Evolutionary conservation across 1,140 invertebrate genomes (phyloP), one percentile per base, ranked within the genome.

Genomic region (Augochlora pura): DNA sequence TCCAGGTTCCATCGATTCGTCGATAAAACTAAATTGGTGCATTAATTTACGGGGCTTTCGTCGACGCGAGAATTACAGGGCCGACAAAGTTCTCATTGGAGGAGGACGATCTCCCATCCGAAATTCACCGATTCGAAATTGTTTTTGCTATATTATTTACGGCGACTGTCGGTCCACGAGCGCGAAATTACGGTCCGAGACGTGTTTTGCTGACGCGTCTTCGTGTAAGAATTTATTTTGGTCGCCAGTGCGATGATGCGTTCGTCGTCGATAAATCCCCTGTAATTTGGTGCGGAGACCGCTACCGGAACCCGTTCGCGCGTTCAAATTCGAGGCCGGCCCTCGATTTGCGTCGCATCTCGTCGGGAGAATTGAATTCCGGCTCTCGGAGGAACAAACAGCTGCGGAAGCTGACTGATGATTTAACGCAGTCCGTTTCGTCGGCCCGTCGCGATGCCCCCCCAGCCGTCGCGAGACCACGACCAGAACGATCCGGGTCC

Each of bases 341-440:
- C 82, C 81, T 46, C 90, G 90, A 89, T 90, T 86, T 85, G 85
- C 87, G 87, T 90, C 80, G 86, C 32, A 4, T 32, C 32, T 32
- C 87, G 88, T 85, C 86, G 78, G 80, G 89, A 87, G 90, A 92
- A 92, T 91, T 92, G 91, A 92, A 92, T 91, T 52, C 82, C 84
- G 87, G 86, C 86, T 88, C 81, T 65, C 66, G 70, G 68, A 91
- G 88, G 90, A 91, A 91, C 88, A 90, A 92, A 90, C 90, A 89
- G 76, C 86, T 86, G 86, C 86, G 81, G 14, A 69, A 77, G 78
- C 68, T 78, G 80, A 46, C 62, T 81, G 83, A 90, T 88, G 85
- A 88, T 88, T 91, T 90, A 90, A 91, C 87, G 86, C 82, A 80
- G 83, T 32, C 32, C 32, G 32, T 32, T n/a, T 32, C 32, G 32